Base-by-base conservation (phyloP, 2,797 vertebrate genomes). In the Buceros bicornis region DNA sequence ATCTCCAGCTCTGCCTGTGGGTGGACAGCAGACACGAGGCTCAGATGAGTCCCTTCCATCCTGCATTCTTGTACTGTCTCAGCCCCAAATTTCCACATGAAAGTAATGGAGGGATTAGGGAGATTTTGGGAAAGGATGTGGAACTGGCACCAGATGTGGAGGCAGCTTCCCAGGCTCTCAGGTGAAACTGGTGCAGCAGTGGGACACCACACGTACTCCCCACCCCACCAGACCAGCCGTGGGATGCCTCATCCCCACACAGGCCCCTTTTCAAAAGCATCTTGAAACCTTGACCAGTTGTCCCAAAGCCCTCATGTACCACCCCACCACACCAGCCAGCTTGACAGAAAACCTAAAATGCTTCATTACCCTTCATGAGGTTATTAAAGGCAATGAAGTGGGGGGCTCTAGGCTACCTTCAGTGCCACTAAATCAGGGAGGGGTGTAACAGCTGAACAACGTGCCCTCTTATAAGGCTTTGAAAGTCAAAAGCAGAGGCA, bases 41-140 rank as follows among this genome's bases (percentile, higher is more conserved):
- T 92, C 16, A 26, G 42, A 9, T 0, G 0, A 31, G 2, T 4
- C 5, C 4, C 16, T 7, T 60, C 24, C 4, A 1, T 40, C 40
- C 54, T 45, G 15, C 1, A 1, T 16, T 58, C 22, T 64, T 22
- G 18, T 54, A 29, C 17, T 2, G 1, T 51, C 16, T 58, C 20
- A 53, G 77, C 21, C 50, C 21, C 45, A 61, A 18, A 73, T 82
- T 70, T 74, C 54, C 26, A 42, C 12, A 10, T 2, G 0, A 29
- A 91, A 78, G 57, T 80, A 50, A 87, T 2, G 3, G 40, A 57
- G 6, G 17, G 5, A 53, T 58, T 28, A 62, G 58, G 29, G 57
- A 72, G 45, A 82, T 70, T 86, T 69, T 57, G 64, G 90, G 85
- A 57, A 74, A 89, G 13, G 37, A 77, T 5, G 2, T 6, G 4